Percentiles rank a stretch among this genome's conserved stretches.
Conservation (phyloP, 2,113 vertebrate genomes). For the Alethe castanea region DNA sequence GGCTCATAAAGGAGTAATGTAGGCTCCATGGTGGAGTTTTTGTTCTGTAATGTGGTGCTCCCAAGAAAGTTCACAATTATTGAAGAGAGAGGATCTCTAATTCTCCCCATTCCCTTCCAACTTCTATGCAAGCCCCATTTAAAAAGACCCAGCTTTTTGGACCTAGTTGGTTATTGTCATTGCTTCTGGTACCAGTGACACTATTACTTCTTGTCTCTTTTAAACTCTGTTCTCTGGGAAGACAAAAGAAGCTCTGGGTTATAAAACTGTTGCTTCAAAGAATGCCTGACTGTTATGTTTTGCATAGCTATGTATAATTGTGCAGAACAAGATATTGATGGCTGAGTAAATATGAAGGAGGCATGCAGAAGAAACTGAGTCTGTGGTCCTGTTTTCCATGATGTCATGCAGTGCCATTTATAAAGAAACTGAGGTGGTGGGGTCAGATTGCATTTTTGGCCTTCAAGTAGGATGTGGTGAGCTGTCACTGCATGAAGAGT, state of each 20-base stretch:
- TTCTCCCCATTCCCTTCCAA: background rate
- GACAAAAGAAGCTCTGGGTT: background rate
- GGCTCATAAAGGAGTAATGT: background rate
- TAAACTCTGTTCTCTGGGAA: background rate
- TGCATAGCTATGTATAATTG: background rate
- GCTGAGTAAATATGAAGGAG: background rate
- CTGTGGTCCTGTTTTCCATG: background rate
- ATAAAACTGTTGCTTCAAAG: background rate
- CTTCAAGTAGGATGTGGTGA: background rate
- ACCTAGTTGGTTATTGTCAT: background rate
- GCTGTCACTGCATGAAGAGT: rapidly evolving
- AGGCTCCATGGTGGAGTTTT: background rate
- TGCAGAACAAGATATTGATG: background rate
- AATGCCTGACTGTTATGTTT: background rate
- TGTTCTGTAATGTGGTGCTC: background rate
- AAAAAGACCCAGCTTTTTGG: background rate
- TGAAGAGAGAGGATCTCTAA: background rate
- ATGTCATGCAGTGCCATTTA: background rate
- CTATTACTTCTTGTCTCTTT: background rate
- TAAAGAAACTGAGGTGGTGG: background rate
- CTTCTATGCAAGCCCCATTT: background rate
- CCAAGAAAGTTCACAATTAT: background rate
- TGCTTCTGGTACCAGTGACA: background rate
- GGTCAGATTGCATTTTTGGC: background rate
- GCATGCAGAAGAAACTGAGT: background rate